A percentile compares a stretch with the other conserved stretches of the same genome.
phyloP scores from a whole-genome alignment of 2,888 invertebrate species.

The Synergus gifuensis region DNA sequence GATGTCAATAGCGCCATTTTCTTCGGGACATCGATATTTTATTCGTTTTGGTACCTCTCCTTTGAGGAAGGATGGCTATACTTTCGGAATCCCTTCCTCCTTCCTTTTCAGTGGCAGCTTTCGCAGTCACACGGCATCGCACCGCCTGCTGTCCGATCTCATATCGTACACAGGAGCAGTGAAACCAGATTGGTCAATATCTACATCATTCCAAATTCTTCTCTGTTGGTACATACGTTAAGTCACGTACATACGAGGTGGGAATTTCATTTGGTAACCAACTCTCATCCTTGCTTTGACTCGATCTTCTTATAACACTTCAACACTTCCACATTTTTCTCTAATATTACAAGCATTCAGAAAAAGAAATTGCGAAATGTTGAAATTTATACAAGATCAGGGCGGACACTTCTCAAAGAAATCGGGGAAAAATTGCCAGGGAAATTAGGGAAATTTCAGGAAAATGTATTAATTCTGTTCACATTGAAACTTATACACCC shows the following conservation, averaged over 20 bases:
- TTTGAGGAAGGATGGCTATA: constrained; percentile 36
- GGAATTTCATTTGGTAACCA: background rate
- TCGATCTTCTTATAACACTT: background rate
- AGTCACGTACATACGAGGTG: constrained; percentile 17
- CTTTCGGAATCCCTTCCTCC: constrained; percentile 36
- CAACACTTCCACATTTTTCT: background rate
- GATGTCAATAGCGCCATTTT: constrained; percentile 63
- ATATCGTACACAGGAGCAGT: background rate
- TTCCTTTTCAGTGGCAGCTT: constrained; percentile 29
- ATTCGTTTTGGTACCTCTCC: constrained; percentile 44
- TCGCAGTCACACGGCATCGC: constrained; percentile 1
- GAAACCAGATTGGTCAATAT: constrained; percentile 9
- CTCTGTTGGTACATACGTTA: background rate
- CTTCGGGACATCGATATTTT: constrained; percentile 56
- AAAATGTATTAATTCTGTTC: too few species aligned
- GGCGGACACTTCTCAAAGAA: too few species aligned
- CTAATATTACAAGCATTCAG: too few species aligned
- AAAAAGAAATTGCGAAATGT: too few species aligned
- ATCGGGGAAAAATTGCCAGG: too few species aligned
- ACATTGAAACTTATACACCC: too few species aligned
- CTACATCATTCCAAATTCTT: constrained; percentile 8
- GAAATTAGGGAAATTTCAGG: too few species aligned
- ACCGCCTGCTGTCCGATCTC: constrained; percentile 4
- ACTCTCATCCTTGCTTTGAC: background rate
- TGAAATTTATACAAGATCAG: too few species aligned